Conservation (phyloP, 2,113 vertebrate genomes). For the Toxostoma redivivum region DNA sequence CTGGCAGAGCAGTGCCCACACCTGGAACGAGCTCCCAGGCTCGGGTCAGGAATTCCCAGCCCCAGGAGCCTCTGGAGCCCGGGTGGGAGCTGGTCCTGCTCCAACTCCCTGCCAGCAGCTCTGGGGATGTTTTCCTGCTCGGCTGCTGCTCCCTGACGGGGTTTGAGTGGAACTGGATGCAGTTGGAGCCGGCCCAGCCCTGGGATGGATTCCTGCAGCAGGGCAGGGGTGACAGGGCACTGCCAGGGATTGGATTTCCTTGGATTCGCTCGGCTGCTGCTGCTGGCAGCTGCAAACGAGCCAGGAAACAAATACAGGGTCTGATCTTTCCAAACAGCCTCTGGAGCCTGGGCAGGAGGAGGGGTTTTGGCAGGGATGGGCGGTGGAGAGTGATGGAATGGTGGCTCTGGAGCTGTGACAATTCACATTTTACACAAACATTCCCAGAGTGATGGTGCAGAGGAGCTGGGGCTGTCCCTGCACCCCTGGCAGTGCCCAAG, state of each 20-base stretch:
- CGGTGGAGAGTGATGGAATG: neutral
- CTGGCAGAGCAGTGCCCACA: neutral
- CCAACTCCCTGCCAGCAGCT: neutral
- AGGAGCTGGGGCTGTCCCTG: neutral
- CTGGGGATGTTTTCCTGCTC: neutral
- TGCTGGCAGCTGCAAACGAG: slow-evolving; percentile 14
- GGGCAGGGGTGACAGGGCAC: neutral
- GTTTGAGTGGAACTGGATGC: neutral
- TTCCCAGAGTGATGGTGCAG: neutral
- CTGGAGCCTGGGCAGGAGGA: neutral
- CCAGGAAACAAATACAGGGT: neutral
- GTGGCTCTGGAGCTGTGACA: neutral
- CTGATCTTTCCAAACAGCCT: neutral
- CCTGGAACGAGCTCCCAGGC: fast-evolving
- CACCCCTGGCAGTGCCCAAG: neutral
- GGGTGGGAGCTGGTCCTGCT: neutral
- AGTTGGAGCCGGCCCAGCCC: neutral
- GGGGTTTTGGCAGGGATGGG: neutral
- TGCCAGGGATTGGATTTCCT: neutral
- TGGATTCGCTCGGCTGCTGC: neutral
- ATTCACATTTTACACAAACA: neutral
- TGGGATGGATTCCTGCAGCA: neutral
- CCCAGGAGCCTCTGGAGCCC: neutral
- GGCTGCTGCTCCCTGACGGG: neutral
- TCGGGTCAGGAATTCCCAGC: neutral